Base-by-base conservation (phyloP, 2,113 vertebrate species). In the Tichodroma muraria region DNA sequence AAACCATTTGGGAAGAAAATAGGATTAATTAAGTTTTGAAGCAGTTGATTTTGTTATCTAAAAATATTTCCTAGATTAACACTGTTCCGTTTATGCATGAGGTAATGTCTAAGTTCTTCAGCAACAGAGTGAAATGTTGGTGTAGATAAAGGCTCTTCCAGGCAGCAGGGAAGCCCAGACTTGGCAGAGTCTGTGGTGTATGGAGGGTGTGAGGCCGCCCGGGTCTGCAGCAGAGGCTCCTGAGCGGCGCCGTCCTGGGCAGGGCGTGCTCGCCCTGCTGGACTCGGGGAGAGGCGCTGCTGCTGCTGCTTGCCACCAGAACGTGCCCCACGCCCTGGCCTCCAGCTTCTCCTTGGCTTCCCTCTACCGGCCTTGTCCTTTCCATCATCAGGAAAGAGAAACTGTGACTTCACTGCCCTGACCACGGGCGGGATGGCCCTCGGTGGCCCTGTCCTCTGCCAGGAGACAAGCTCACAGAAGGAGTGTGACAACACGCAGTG, bases 21-120 rank as follows among this genome's bases (percentile, higher is more conserved):
- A 31, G 64, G 93, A 92, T 97, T 93, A 93, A 91, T 93, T 95
- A 90, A 73, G 85, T 89, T 95, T 90, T 92, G 85, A 90, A 88
- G 38, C 10, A 2, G 65, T 94, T 94, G 77, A 85, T 95, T 95
- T 70, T 88, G 80, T 95, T 93, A 92, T 77, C 82, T 91, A 82
- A 91, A 96, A 94, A 89, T 93, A 94, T 92, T 95, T 91, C 40
- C 61, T 50, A 63, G 40, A 92, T 94, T 53, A 88, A 52, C 70
- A 57, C 20, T 66, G 30, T 44, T 72, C 42, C 59, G 33, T 80
- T 93, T 54, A 42, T 7, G 66, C 59, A 82, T 85, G 80, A 92
- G 54, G 87, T 59, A 63, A 82, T 44, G 59, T 53, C 93, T 82
- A 77, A 54, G 59, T 17, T 63, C 38, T 47, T 44, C 27, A 66